Percentiles rank a stretch among this genome's conserved stretches.
phyloP scores from a whole-genome alignment of 2,113 vertebrate species.

The Corapipo altera region DNA sequence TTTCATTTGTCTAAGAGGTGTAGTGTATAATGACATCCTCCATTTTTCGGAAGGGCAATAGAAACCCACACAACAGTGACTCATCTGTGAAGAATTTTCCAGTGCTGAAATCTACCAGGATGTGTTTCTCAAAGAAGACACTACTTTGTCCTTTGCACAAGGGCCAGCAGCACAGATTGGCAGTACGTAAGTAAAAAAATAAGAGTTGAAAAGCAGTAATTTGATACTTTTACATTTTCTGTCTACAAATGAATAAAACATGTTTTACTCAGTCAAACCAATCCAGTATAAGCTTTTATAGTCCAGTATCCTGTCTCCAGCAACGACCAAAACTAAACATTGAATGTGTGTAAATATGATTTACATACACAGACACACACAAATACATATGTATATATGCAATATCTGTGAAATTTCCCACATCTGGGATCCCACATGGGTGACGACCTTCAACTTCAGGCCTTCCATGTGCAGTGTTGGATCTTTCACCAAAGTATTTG shows the following conservation, averaged over 20 bases:
- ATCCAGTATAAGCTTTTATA: neutral
- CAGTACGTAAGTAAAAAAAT: neutral
- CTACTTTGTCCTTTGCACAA: neutral
- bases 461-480: neutral
- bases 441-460: neutral
- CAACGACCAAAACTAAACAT: neutral
- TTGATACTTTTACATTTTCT: neutral
- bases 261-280: neutral
- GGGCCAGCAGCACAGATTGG: neutral
- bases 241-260: neutral
- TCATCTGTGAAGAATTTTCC: slow-evolving; percentile 9
- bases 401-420: neutral
- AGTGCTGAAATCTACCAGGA: neutral
- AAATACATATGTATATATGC: no score
- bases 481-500: neutral
- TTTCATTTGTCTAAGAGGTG: slow-evolving; percentile 12
- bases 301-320: neutral
- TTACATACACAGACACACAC: neutral
- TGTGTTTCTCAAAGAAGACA: neutral
- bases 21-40: slow-evolving; percentile 11
- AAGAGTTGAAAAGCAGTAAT: neutral
- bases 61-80: slow-evolving; percentile 13
- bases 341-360: neutral
- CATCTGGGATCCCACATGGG: neutral
- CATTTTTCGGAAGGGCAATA: slow-evolving; percentile 24